These are phyloP conservation scores for Scaptodrosophila latifasciaeformis DNA, from an alignment of 2,888 invertebrate genomes.

Conservation along the genomic window DNA sequence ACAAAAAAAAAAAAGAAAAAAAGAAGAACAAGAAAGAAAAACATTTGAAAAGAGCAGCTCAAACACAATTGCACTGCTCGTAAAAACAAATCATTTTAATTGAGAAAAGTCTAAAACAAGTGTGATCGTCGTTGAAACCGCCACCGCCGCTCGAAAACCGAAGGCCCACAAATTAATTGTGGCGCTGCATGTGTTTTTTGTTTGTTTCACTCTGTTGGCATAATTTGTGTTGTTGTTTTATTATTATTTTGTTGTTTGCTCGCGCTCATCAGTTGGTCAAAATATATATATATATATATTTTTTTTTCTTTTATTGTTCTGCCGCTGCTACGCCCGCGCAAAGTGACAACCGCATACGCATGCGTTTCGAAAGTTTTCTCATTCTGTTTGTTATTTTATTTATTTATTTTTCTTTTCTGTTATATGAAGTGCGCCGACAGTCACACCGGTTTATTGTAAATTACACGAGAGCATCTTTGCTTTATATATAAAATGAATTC, in stretches of 20 bases:
- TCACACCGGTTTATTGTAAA: too few relatives aligned
- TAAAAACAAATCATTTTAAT: constrained; percentile 39
- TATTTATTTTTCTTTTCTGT: constrained; percentile 9
- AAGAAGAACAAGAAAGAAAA: too few relatives aligned
- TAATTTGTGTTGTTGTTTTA: constrained; percentile 8
- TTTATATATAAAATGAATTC: not conserved
- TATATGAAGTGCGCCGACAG: too few relatives aligned
- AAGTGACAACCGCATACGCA: constrained; percentile 39
- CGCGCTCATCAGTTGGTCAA: not conserved
- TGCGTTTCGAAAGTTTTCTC: constrained; percentile 40
- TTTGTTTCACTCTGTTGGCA: not conserved
- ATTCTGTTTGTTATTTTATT: constrained; percentile 7
- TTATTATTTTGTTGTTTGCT: constrained; percentile 2
- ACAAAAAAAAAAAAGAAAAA: too few relatives aligned
- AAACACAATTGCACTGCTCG: too few relatives aligned
- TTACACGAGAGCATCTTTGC: too few relatives aligned
- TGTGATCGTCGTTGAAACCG: too few relatives aligned
- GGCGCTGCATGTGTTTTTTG: not conserved
- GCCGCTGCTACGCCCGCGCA: constrained; percentile 12
- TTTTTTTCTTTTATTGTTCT: not conserved
- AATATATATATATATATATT: too few relatives aligned
- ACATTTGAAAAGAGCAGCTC: too few relatives aligned
- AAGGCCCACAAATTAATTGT: constrained; percentile 20
- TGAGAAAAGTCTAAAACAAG: too few relatives aligned
- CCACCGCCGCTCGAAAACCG: too few relatives aligned